Conservation (phyloP, 2,888 invertebrate species). For the Orchesella flavescens region DNA sequence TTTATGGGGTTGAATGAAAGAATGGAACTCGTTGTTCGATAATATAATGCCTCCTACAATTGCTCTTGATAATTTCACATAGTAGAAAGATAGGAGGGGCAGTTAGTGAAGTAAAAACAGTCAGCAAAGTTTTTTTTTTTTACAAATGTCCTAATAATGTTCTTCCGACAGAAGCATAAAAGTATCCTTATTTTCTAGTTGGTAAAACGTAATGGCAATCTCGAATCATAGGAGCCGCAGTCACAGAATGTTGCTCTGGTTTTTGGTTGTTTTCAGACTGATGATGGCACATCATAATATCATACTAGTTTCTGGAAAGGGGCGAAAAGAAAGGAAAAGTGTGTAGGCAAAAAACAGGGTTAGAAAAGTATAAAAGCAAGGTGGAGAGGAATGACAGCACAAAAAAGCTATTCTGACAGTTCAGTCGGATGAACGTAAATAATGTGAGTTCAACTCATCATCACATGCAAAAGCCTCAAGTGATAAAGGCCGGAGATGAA, state of each 20-base stretch:
- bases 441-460: slow-evolving; percentile 55
- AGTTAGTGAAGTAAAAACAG: not conserved
- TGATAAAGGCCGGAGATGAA: slow-evolving; percentile 57
- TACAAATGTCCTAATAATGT: slow-evolving; percentile 38
- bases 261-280: not conserved
- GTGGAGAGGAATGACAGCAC: slow-evolving; percentile 19
- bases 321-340: not conserved
- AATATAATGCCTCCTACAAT: not conserved
- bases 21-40: not conserved
- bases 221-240: slow-evolving; percentile 11
- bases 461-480: slow-evolving; percentile 42
- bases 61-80: not conserved
- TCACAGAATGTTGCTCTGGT: not conserved
- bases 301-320: not conserved
- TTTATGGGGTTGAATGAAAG: not conserved
- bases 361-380: not conserved
- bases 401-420: slow-evolving; percentile 56
- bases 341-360: slow-evolving; percentile 8
- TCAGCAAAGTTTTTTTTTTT: slow-evolving; percentile 21
- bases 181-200: too few species aligned
- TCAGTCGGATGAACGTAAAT: slow-evolving; percentile 53
- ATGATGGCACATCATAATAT: not conserved
- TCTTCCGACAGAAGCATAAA: slow-evolving; percentile 39
- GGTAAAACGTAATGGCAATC: slow-evolving; percentile 21
- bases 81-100: slow-evolving; percentile 44